Evolutionary conservation across 2,113 vertebrate species (phyloP).

Genomic region (pig (Sus scrofa)): DNA sequence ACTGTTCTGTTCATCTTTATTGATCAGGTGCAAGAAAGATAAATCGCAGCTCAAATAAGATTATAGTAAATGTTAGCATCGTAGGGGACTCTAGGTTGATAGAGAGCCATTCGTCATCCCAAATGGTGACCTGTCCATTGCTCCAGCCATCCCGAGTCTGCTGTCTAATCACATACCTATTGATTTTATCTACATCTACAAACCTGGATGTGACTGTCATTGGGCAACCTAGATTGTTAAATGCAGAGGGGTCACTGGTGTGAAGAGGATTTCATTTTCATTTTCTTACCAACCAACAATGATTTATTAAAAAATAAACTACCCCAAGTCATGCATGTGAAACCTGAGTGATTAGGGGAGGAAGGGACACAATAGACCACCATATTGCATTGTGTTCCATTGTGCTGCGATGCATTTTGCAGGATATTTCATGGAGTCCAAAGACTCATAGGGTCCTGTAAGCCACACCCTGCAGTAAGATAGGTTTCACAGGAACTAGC

Average conservation of each 20-base stretch:
- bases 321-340: conserved; percentile 50
- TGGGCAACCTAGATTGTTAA: conserved; percentile 82
- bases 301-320: conserved; percentile 86
- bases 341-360: conserved; percentile 29
- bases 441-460: neutral
- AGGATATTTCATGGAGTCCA: conserved; percentile 46
- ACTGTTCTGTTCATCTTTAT: conserved; percentile 93
- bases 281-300: conserved; percentile 77
- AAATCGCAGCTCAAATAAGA: conserved; percentile 89
- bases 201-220: conserved; percentile 79
- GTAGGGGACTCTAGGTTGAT: conserved; percentile 83
- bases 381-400: conserved; percentile 63
- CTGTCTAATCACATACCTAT: conserved; percentile 85
- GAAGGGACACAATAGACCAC: neutral
- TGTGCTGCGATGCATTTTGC: neutral
- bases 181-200: conserved; percentile 82
- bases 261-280: conserved; percentile 84
- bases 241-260: conserved; percentile 75
- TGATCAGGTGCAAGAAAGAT: conserved; percentile 91
- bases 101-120: conserved; percentile 89
- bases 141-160: conserved; percentile 58
- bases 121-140: conserved; percentile 80
- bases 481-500: neutral
- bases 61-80: conserved; percentile 87
- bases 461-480: neutral